Evolutionary conservation across 2,797 vertebrate species (phyloP), one percentile per base, ranked within the genome.

Genomic region (Aplochiton taeniatus): DNA sequence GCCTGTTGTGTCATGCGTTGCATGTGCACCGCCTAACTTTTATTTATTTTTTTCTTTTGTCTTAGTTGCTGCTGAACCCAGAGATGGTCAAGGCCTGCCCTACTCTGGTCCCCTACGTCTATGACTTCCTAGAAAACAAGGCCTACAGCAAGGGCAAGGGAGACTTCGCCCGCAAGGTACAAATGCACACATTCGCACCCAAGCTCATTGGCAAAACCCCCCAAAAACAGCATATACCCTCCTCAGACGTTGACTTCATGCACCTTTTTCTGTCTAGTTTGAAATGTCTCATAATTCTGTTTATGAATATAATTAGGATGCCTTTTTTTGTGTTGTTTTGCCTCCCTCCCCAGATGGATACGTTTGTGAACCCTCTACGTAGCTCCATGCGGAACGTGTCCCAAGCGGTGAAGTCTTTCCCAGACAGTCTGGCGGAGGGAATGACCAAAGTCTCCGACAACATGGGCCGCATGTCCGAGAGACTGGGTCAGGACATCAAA

Each of bases 301-400:
- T 31, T 31, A 31, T 31, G 31, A n/a, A n/a, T n/a, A n/a, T n/a
- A n/a, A 31, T 31, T 31, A 31, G 31, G 2, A 31, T 31, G 31
- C 31, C 31, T 31, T 31, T 31, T 31, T 31, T 31, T 6, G 2
- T 31, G 31, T 31, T 31, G 6, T 31, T 31, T 31, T 31, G 31
- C 31, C 69, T 89, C 83, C 52, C 45, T 18, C 47, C 45, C 68
- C 90, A 99, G 98, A 98, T 99, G 93, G 97, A 99, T 89, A 98
- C 97, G 19, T 96, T 99, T 91, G 97, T 99, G 84, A 99, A 99
- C 84, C 98, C 98, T 46, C 88, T 99, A 79, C 94, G 95, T 82
- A 99, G 96, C 89, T 99, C 97, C 87, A 98, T 99, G 96, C 94
- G 97, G 85, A 99, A 99, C 59, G 87, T 99, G 85, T 99, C 98